Evolutionary conservation across 2,113 vertebrate genomes (phyloP).

Genomic region (Parotia lawesii): DNA sequence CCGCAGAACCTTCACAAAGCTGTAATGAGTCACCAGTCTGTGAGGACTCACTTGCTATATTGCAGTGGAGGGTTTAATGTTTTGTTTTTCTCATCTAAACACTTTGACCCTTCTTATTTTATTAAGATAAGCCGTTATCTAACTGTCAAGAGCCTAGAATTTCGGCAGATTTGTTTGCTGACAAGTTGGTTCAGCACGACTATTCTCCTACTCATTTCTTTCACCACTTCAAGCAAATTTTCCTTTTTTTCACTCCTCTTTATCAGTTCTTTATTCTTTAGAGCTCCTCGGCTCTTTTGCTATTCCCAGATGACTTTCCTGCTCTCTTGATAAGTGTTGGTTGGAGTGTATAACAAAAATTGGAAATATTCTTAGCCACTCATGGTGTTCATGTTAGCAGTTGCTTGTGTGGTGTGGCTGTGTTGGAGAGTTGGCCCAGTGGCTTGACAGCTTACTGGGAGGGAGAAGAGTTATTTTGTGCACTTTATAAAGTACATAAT

Average conservation of each 20-base stretch:
- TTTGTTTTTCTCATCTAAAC: slow-evolving; percentile 52
- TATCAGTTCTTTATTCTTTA: neutral
- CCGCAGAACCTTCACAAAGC: slow-evolving; percentile 27
- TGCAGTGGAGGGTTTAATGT: slow-evolving; percentile 36
- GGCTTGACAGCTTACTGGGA: neutral
- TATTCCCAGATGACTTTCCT: neutral
- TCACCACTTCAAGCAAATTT: neutral
- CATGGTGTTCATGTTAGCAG: accelerated
- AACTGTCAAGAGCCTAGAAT: slow-evolving; percentile 38
- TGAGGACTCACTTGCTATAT: slow-evolving; percentile 37
- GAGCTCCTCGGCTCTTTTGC: neutral
- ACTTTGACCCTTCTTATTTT: slow-evolving; percentile 55
- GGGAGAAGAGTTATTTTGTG: neutral
- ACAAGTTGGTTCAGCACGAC: neutral
- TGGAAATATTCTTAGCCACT: neutral
- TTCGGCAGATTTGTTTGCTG: slow-evolving; percentile 19
- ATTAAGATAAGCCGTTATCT: slow-evolving; percentile 64
- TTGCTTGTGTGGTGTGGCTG: neutral
- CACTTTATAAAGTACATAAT: neutral
- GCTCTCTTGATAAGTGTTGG: neutral
- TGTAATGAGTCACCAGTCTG: slow-evolving; percentile 46
- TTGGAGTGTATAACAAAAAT: neutral
- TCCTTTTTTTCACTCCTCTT: neutral
- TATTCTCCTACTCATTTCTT: slow-evolving; percentile 18
- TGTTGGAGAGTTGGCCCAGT: neutral